Evolutionary conservation across 2,113 vertebrate species (phyloP), one percentile per base, ranked within the genome.

Genomic region (Calyptommatus sinebrachiatus): DNA sequence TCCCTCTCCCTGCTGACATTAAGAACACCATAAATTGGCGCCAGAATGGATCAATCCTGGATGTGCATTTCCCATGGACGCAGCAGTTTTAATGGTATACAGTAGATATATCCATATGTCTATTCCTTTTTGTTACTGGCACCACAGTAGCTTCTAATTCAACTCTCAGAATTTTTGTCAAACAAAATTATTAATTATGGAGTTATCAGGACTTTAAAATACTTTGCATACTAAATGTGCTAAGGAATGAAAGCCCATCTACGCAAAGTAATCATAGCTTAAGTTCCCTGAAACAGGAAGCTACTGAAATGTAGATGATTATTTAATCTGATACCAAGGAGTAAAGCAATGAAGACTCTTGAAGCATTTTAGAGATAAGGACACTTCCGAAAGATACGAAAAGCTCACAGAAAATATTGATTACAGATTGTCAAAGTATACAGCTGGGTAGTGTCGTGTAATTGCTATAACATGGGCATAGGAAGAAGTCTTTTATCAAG

Each of bases 401-500:
- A 50, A 71, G 63, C 82, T 88, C 83, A 62, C 29, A 82, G 73
- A 66, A 71, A 86, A 10, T 60, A 83, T 28, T 68, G 88, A 91
- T 85, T 79, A 60, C 20, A 0, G 82, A 90, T 90, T 82, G 74
- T 78, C 2, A 24, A n/a, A 80, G 84, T 67, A 77, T 0, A 1
- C 73, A 88, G 89, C 74, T 85, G 85, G 53, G 73, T 80, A 73
- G 71, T 61, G 74, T 81, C 0, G 7, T 88, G 80, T 82, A 60
- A 29, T 76, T 83, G 62, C 85, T 85, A 84, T 2, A 1, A 35
- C 80, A 67, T 85, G 84, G 76, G 84, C 92, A 87, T 82, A 5
- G 50, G 73, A 83, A 90, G 86, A 92, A 92, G 89, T 89, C 91
- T 94, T 87, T 93, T 92, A 92, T 90, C 84, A 88, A 92, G 90